Percentiles rank a stretch among this genome's conserved stretches.
Conservation (phyloP, 1,140 invertebrate species). For the Drosophila simulans region DNA sequence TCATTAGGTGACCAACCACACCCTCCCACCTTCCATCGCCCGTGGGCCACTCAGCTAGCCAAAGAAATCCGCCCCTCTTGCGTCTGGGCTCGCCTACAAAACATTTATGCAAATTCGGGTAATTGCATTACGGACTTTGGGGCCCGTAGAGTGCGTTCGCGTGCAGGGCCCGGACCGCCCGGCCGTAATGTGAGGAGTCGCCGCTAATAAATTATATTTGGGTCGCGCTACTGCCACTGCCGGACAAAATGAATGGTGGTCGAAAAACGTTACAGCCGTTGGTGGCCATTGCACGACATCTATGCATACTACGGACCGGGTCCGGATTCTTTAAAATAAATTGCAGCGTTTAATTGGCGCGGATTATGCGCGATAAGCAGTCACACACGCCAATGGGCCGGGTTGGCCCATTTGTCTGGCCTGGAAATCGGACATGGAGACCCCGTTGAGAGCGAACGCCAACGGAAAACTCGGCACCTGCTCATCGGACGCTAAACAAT, state of each 20-base stretch:
- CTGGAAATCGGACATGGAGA: slow-evolving; percentile 1
- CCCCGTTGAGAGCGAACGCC: neutral
- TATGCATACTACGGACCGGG: slow-evolving; percentile 6
- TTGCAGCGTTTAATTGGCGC: slow-evolving; percentile 74
- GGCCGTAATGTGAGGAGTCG: slow-evolving; percentile 21
- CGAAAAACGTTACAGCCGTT: slow-evolving; percentile 47
- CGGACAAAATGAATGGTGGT: slow-evolving; percentile 40
- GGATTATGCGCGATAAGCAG: slow-evolving; percentile 70
- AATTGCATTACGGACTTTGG: slow-evolving; percentile 68
- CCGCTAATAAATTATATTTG: slow-evolving; percentile 58
- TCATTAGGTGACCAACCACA: slow-evolving; percentile 40
- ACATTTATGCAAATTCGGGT: slow-evolving; percentile 75
- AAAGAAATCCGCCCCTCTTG: slow-evolving; percentile 25
- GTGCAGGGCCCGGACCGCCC: slow-evolving; percentile 26
- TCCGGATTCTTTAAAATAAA: slow-evolving; percentile 53
- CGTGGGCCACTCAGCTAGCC: neutral
- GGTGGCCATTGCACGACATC: slow-evolving; percentile 24
- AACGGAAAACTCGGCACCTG: slow-evolving; percentile 20
- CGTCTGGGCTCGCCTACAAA: slow-evolving; percentile 60
- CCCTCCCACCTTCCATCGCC: neutral
- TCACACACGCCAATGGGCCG: slow-evolving; percentile 51
- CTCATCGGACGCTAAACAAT: slow-evolving; percentile 49
- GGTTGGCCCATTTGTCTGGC: slow-evolving; percentile 62
- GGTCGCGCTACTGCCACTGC: slow-evolving; percentile 20
- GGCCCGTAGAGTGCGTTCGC: slow-evolving; percentile 44